Percentiles rank a stretch among this genome's conserved stretches.
phyloP scores from a whole-genome alignment of 2,888 invertebrate species.

The Oligia strigilis region DNA sequence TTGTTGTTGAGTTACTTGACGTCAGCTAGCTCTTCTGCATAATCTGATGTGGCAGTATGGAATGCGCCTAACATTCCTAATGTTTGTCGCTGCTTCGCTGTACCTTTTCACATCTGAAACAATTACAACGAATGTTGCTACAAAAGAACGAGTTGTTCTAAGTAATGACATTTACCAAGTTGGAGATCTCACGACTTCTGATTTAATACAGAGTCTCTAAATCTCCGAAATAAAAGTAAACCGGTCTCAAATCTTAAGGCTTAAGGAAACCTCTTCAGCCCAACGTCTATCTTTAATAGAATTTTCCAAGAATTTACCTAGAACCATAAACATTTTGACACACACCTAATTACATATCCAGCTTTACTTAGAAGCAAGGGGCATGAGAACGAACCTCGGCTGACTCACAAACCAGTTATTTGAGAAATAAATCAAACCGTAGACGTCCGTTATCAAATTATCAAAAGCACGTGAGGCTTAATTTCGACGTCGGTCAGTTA shows the following conservation, averaged over 20 bases:
- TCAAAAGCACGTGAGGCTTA: conserved; percentile 89
- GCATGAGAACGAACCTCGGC: conserved; percentile 81
- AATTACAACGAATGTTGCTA: not conserved
- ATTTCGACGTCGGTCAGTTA: conserved; percentile 87
- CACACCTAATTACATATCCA: conserved; percentile 69
- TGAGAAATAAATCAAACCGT: conserved; percentile 86
- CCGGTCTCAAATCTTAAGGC: conserved; percentile 10
- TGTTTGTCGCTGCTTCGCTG: not conserved
- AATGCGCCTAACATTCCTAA: not conserved
- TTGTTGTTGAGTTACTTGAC: not conserved
- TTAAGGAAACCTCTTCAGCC: not conserved
- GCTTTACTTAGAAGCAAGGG: conserved; percentile 76
- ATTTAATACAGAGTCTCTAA: not conserved
- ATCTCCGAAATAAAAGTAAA: conserved; percentile 23
- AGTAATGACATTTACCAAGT: not conserved
- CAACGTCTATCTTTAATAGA: conserved; percentile 31
- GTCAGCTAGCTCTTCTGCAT: not conserved
- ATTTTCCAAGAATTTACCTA: conserved; percentile 51
- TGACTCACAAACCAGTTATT: conserved; percentile 83
- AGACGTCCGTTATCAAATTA: conserved; percentile 88
- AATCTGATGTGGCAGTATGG: not conserved
- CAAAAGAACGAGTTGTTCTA: conserved; percentile 3
- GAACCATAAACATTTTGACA: conserved; percentile 67
- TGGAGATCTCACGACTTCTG: conserved; percentile 25
- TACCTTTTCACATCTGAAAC: not conserved